A percentile compares a stretch with the other conserved stretches of the same genome.
Evolutionary conservation across 2,888 invertebrate species (phyloP).

Genomic region (Eucriotettix oculatus): DNA sequence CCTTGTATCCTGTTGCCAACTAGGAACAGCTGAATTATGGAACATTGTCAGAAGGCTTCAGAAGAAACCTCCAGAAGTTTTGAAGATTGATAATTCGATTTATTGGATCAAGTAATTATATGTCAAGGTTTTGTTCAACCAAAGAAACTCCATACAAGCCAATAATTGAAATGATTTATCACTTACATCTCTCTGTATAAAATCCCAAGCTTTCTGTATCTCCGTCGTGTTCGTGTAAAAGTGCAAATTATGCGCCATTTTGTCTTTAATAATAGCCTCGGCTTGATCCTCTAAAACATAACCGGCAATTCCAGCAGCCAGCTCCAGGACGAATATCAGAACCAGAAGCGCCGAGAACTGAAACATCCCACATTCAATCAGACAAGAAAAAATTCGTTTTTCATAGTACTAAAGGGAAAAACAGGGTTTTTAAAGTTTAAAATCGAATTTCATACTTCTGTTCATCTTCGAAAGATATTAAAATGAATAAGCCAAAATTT

Average conservation of each 20-base stretch:
- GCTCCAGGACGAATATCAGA: conserved; percentile 55
- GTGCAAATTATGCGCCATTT: conserved; percentile 33
- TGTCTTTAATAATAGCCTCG: conserved; percentile 30
- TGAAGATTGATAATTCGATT: too few species aligned
- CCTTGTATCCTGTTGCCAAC: too few species aligned
- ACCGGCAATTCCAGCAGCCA: conserved; percentile 60
- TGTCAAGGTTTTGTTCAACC: neutral
- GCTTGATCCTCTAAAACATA: conserved; percentile 44
- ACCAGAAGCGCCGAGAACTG: conserved; percentile 50
- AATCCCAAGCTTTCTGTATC: conserved; percentile 39
- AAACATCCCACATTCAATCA: conserved; percentile 15
- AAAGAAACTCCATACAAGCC: neutral
- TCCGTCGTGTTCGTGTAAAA: conserved; percentile 26
- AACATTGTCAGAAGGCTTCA: too few species aligned
- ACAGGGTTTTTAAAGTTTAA: too few species aligned
- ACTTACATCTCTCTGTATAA: conserved; percentile 39
- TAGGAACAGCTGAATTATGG: too few species aligned
- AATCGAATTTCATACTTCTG: too few species aligned
- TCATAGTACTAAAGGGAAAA: too few species aligned
- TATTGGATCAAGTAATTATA: too few species aligned
- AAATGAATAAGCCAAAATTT: too few species aligned
- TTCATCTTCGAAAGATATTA: too few species aligned
- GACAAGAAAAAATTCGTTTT: neutral
- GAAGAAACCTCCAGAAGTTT: too few species aligned
- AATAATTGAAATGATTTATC: neutral